phyloP scores from a whole-genome alignment of 2,113 vertebrate genomes.

The Coturnix japonica region DNA sequence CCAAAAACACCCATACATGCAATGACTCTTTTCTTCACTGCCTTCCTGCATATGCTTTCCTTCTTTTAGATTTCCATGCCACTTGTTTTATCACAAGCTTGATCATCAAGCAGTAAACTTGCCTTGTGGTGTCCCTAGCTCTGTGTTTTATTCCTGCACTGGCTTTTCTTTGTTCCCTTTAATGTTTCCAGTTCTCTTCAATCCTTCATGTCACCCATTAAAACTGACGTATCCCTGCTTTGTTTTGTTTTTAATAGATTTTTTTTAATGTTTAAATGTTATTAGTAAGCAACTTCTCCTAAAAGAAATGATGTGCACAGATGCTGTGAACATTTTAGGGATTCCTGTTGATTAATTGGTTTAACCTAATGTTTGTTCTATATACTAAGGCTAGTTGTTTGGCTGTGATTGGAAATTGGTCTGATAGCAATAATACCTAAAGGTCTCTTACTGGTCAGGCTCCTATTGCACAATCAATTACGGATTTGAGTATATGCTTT shows the following conservation, averaged over 20 bases:
- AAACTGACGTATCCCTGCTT: neutral
- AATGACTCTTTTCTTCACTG: neutral
- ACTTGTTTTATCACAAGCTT: neutral
- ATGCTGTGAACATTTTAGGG: neutral
- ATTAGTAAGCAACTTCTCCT: neutral
- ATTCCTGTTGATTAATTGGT: neutral
- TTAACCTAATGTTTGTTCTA: neutral
- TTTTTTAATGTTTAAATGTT: neutral
- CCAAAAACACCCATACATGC: rapidly evolving
- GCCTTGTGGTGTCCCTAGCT: neutral
- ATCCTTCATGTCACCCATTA: neutral
- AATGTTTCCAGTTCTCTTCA: neutral
- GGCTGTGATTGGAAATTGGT: neutral
- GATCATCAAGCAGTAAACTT: neutral
- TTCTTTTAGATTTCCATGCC: neutral
- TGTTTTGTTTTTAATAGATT: neutral
- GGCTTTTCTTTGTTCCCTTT: neutral
- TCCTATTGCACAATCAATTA: neutral
- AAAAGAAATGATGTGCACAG: neutral
- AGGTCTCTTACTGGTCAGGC: neutral
- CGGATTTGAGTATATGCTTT: neutral
- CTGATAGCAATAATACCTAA: neutral
- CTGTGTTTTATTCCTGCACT: neutral
- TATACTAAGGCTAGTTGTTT: neutral
- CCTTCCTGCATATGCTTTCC: neutral